phyloP scores from a whole-genome alignment of 1,140 invertebrate genomes.

The Metaphire vulgaris region DNA sequence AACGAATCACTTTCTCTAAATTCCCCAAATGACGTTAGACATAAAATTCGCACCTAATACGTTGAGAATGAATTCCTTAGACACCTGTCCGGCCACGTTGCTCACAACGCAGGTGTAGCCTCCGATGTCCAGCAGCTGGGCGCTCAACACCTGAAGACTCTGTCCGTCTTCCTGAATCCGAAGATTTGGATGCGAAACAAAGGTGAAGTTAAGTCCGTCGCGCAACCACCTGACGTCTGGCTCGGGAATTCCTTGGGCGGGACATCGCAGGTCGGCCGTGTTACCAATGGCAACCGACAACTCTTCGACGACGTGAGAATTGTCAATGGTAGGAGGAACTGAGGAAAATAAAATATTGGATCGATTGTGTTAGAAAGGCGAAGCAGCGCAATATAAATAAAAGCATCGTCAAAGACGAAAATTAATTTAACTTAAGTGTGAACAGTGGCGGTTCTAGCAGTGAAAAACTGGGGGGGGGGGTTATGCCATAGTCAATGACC shows the following conservation, averaged over 20 bases:
- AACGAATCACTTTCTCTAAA: too few relatives aligned
- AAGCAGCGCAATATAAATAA: too few relatives aligned
- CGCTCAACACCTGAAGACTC: slow-evolving; percentile 44
- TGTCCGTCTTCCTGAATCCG: slow-evolving; percentile 44
- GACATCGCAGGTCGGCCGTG: slow-evolving; percentile 39
- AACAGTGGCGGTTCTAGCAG: too few relatives aligned
- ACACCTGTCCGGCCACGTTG: slow-evolving; percentile 52
- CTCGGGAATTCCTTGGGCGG: slow-evolving; percentile 41
- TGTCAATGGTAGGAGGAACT: slow-evolving; percentile 44
- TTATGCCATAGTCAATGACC: too few relatives aligned
- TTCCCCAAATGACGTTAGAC: too few relatives aligned
- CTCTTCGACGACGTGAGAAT: slow-evolving; percentile 34
- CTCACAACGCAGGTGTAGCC: slow-evolving; percentile 50
- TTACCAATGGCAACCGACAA: slow-evolving; percentile 39
- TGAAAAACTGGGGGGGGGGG: too few relatives aligned
- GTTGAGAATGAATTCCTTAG: slow-evolving; percentile 46
- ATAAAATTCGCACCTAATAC: too few relatives aligned
- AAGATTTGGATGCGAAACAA: slow-evolving; percentile 39
- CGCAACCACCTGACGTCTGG: slow-evolving; percentile 40
- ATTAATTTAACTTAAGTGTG: too few relatives aligned
- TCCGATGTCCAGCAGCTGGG: slow-evolving; percentile 52
- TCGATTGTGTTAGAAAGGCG: too few relatives aligned
- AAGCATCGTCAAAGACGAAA: too few relatives aligned
- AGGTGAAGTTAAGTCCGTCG: slow-evolving; percentile 34
- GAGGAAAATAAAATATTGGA: too few relatives aligned